These are phyloP conservation scores for Corythornis cristatus DNA, from an alignment of 2,113 vertebrate species.

Conservation along the genomic window DNA sequence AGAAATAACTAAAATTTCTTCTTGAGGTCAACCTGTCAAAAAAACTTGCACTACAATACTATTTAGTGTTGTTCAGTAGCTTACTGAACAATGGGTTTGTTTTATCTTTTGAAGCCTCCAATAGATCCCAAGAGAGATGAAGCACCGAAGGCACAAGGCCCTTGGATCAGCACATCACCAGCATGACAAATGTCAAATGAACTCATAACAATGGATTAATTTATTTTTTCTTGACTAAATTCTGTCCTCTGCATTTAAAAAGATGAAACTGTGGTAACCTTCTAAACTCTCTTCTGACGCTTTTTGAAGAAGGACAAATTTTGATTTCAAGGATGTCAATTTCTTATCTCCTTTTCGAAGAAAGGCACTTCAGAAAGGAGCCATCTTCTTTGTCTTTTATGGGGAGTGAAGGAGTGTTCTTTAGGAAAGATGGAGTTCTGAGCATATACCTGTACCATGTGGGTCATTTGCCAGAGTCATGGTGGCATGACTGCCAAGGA, in stretches of 20 bases:
- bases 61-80: not conserved
- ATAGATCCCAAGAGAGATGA: not conserved
- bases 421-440: not conserved
- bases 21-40: conserved; percentile 30
- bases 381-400: not conserved
- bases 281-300: conserved; percentile 5
- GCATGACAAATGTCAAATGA: conserved; percentile 39
- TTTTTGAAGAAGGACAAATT: conserved; percentile 15
- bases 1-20: not conserved
- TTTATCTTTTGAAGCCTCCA: conserved; percentile 40
- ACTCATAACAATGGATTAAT: conserved; percentile 25
- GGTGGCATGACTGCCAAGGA: not conserved
- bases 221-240: not conserved
- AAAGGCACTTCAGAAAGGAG: not conserved
- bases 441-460: not conserved
- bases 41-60: not conserved
- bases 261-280: conserved; percentile 10
- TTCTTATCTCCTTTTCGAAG: not conserved
- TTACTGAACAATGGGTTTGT: conserved; percentile 25
- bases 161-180: not conserved
- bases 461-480: not conserved
- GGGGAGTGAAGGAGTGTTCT: not conserved
- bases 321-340: conserved; percentile 17
- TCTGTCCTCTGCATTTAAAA: conserved; percentile 15
- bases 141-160: not conserved